Conservation (phyloP, 2,888 invertebrate genomes). For the Amphipyra tragopoginis region DNA sequence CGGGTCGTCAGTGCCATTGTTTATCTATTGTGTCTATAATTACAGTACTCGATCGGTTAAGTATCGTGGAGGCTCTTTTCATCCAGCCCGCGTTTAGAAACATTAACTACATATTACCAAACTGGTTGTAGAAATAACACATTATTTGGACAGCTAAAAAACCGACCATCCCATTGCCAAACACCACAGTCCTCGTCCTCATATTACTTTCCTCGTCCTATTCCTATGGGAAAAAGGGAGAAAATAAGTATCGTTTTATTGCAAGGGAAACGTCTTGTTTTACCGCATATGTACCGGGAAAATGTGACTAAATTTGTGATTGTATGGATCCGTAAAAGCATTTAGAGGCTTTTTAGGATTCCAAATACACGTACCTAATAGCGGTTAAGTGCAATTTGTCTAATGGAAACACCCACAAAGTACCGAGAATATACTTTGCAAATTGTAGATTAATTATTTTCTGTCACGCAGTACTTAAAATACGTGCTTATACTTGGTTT, state of each 20-base stretch:
- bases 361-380: conserved; percentile 1
- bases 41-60: too few species aligned
- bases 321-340: conserved; percentile 11
- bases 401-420: conserved; percentile 2
- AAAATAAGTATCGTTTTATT: conserved; percentile 16
- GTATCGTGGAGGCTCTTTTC: too few species aligned
- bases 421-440: background rate
- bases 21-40: too few species aligned
- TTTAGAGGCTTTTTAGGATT: conserved; percentile 12
- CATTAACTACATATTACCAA: too few species aligned
- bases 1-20: too few species aligned
- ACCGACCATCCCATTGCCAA: background rate
- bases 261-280: conserved; percentile 24
- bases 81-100: too few species aligned
- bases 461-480: conserved; percentile 1
- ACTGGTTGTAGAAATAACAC: too few species aligned
- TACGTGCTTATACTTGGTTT: background rate
- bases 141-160: too few species aligned
- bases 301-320: conserved; percentile 14
- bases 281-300: conserved; percentile 5
- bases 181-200: background rate
- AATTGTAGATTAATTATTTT: conserved; percentile 22
- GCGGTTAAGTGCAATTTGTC: background rate
- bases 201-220: conserved; percentile 6
- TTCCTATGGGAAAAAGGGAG: background rate